Evolutionary conservation across 1,140 invertebrate species (phyloP), one percentile per base, ranked within the genome.

Genomic region (Callitettix versicolor): DNA sequence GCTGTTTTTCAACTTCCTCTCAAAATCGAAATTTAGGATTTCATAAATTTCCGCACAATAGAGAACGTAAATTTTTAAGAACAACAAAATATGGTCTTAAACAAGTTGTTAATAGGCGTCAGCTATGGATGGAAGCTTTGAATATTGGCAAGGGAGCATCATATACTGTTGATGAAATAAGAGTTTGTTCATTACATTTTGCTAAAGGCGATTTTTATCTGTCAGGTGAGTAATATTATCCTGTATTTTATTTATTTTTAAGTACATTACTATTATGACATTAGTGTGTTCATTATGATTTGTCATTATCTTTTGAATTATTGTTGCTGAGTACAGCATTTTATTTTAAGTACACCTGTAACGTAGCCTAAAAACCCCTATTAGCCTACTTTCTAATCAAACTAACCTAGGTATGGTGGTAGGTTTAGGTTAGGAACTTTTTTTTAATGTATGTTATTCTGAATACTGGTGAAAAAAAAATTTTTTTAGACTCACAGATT

Each of bases 1-100:
- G 50, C 38, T 53, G 50, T 53, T 53, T 53, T 53, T 42, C 50
- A n/a, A 53, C 50, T 26, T 18, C 50, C 22, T 18, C 40, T 15
- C 38, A 42, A 21, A 53, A 53, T 22, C 18, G 21, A 22, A 1
- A 53, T 53, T 21, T 53, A 9, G 50, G 50, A 42, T 53, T 53
- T 42, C 50, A 53, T 53, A 53, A 53, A 42, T 53, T 53, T 53
- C 50, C 50, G 7, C 7, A 12, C 26, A 53, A 38, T 11, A 36
- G 24, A 4, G 40, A 42, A 42, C 41, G 40, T 24, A 53, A 24
- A 40, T 40, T 53, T 42, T 21, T 53, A 11, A 38, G 24, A 38
- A 36, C n/a, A 12, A 53, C 38, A 24, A 53, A 53, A 24, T 40
- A 53, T 53, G 50, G 50, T 42, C 20, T 41, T 42, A 53, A 36